These are phyloP conservation scores for Apodemia mormo DNA, from an alignment of 2,888 invertebrate species.

Conservation along the genomic window DNA sequence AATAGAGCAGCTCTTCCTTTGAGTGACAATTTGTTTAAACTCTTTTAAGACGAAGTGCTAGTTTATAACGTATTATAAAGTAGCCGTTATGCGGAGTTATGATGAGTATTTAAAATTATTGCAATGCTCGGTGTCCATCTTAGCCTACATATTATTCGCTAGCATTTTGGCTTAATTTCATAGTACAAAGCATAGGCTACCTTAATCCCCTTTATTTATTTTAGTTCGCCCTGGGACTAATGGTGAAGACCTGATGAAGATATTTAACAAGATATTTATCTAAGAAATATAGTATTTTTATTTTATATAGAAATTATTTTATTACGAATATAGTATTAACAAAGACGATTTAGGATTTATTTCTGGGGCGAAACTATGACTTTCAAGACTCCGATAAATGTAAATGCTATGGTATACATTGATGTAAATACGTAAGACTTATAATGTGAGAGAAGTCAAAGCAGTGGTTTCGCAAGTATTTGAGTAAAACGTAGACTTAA, in stretches of 20 bases:
- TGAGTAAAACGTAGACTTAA: not conserved
- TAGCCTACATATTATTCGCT: slow-evolving; percentile 32
- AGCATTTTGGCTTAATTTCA: slow-evolving; percentile 64
- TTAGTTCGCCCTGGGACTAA: slow-evolving; percentile 58
- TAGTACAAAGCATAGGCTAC: slow-evolving; percentile 77
- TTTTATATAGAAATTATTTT: slow-evolving; percentile 72
- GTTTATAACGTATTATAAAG: slow-evolving; percentile 28
- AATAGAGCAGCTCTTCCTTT: slow-evolving; percentile 66
- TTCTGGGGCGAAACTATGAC: slow-evolving; percentile 42
- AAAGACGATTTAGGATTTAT: slow-evolving; percentile 55
- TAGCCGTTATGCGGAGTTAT: not conserved
- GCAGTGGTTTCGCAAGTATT: not conserved
- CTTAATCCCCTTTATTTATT: slow-evolving; percentile 44
- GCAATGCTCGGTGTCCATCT: slow-evolving; percentile 13
- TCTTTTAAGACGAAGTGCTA: slow-evolving; percentile 39
- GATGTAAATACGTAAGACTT: slow-evolving; percentile 12
- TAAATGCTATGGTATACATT: slow-evolving; percentile 5
- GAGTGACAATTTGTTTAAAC: slow-evolving; percentile 43
- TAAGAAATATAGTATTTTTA: slow-evolving; percentile 62
- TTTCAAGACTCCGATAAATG: not conserved
- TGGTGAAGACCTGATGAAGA: slow-evolving; percentile 51
- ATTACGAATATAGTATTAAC: slow-evolving; percentile 62
- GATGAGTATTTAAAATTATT: not conserved
- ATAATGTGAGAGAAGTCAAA: not conserved
- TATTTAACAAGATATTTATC: slow-evolving; percentile 71